Base-by-base conservation (phyloP, 1,140 invertebrate species). In the Maniola jurtina region DNA sequence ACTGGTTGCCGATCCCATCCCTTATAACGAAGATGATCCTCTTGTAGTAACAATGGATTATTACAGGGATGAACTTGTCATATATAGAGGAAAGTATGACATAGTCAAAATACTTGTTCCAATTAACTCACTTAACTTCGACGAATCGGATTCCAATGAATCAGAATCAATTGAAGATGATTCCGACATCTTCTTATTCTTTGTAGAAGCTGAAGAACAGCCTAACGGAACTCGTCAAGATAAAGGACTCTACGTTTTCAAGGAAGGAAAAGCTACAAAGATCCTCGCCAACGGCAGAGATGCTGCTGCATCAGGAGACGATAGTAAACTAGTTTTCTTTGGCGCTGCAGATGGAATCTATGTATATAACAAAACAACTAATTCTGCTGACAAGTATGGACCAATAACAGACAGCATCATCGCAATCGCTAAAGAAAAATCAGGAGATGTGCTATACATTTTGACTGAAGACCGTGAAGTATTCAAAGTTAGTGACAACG, bases 291-390 rank as follows among this genome's bases (percentile, higher is more conserved):
- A 81, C 6, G 86, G 84, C 9, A 72, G 72, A 69, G 80, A 80
- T 34, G 62, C 77, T 0, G 70, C 80, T 15, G 75, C 84, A 0
- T 68, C 72, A 0, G 69, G 64, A 34, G 81, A 81, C 52, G 67
- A 80, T 34, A 79, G 68, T 0, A 81, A 80, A 50, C 48, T 65
- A 8, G 83, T 75, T 8, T 89, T 72, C 56, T 70, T 89, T 6
- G 82, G 71, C 6, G 80, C 83, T 1, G 63, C 62, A 0, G 81
- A 87, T 40, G 86, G 86, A 10, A 66, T 89, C 6, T 89, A 87
- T 47, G 14, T 61, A 0, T 87, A 80, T 54, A 75, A 86, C 34
- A 38, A 63, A 2, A 34, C 73, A 6, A 57, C 65, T 2, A 72
- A 75, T 1, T 71, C 66, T 36, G 77, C 76, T 47, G 74, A 81